A percentile compares a stretch with the other conserved stretches of the same genome.
phyloP scores from a whole-genome alignment of 2,797 vertebrate species.

The Tenualosa thibaudeaui region DNA sequence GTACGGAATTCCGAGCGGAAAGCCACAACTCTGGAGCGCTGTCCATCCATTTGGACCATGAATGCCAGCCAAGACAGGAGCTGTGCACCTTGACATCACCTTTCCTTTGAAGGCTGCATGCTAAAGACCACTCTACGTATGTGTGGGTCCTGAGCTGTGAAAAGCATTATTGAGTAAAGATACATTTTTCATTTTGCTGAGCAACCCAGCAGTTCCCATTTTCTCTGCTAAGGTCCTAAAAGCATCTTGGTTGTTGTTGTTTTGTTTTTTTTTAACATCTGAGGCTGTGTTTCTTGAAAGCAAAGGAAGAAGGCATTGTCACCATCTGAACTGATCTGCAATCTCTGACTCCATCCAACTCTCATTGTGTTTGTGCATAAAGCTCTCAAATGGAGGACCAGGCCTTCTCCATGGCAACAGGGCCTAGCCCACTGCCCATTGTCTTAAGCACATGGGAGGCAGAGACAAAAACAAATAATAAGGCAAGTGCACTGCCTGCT shows the following conservation, averaged over 20 bases:
- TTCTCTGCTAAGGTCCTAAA: neutral
- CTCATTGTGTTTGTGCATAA: conserved; percentile 71
- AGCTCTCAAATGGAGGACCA: conserved; percentile 63
- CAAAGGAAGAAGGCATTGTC: neutral
- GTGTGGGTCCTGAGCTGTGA: neutral
- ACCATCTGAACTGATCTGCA: neutral
- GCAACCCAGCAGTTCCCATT: neutral
- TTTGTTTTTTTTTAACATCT: neutral
- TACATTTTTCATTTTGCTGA: neutral
- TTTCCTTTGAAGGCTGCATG: neutral
- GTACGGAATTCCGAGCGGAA: conserved; percentile 50
- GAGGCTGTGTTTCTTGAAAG: neutral
- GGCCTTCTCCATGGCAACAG: conserved; percentile 65
- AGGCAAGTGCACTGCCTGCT: neutral
- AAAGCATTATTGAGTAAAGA: neutral
- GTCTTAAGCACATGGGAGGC: conserved; percentile 56
- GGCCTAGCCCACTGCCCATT: conserved; percentile 66
- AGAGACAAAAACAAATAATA: conserved; percentile 37
- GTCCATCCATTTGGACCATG: neutral
- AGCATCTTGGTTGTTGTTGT: neutral
- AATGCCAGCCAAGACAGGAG: neutral
- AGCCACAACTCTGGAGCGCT: neutral
- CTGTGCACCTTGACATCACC: neutral
- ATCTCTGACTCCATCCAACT: conserved; percentile 26
- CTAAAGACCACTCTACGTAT: neutral